These are phyloP conservation scores for Drosophila insularis DNA, from an alignment of 1,140 invertebrate species.

Conservation along the genomic window DNA sequence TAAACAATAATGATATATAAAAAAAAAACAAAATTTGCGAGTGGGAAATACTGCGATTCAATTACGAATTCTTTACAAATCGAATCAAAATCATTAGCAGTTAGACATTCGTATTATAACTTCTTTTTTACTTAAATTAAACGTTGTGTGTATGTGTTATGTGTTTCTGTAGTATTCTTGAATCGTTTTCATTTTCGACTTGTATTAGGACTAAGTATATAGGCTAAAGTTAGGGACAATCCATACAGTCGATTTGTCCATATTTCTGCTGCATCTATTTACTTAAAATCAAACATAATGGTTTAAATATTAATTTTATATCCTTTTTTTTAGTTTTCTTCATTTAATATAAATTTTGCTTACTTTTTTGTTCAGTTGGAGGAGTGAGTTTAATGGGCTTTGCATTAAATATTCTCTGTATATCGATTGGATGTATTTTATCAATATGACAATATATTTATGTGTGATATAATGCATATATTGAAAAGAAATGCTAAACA, in stretches of 20 bases:
- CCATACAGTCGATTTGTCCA: constrained; percentile 52
- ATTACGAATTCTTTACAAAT: not conserved
- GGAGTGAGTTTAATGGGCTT: constrained; percentile 34
- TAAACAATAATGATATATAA: not conserved
- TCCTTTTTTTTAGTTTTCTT: constrained; percentile 25
- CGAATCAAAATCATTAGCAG: not conserved
- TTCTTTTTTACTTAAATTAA: constrained; percentile 10
- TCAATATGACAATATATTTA: not conserved
- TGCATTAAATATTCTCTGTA: not conserved
- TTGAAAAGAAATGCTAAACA: not conserved
- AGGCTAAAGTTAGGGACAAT: constrained; percentile 69
- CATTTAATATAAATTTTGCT: constrained; percentile 55
- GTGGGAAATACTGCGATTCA: constrained; percentile 1
- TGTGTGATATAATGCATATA: not conserved
- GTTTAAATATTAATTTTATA: constrained; percentile 54
- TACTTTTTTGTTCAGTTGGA: constrained; percentile 48
- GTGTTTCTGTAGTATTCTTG: constrained; percentile 3
- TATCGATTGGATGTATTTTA: not conserved
- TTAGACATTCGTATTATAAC: not conserved
- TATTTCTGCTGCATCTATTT: constrained; percentile 47
- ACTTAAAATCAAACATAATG: constrained; percentile 52
- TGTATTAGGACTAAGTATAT: constrained; percentile 42
- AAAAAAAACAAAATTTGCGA: not conserved
- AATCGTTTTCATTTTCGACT: constrained; percentile 12
- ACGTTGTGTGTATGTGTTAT: not conserved